These are phyloP conservation scores for Stenichneumon culpator DNA, from an alignment of 2,888 invertebrate species.

Conservation along the genomic window DNA sequence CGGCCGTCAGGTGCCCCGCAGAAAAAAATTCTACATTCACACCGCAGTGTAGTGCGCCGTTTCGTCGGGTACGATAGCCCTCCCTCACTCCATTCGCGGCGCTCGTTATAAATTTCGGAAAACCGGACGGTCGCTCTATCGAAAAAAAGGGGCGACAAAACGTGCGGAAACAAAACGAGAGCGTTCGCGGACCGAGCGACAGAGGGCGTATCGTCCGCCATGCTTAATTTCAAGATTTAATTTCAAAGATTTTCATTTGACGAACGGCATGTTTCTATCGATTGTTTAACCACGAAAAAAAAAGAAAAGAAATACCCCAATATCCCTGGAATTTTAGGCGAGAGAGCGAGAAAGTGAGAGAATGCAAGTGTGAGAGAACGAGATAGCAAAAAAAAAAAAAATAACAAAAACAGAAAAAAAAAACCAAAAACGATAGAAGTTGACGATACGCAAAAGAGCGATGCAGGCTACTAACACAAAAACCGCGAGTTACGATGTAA, in stretches of 20 bases:
- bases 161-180: constrained; percentile 37
- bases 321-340: constrained; percentile 71
- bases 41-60: constrained; percentile 76
- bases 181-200: constrained; percentile 59
- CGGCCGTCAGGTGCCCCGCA: constrained; percentile 71
- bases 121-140: constrained; percentile 27
- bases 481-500: constrained; percentile 63
- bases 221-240: constrained; percentile 55
- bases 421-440: constrained; percentile 43
- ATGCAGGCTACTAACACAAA: constrained; percentile 66
- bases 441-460: constrained; percentile 56
- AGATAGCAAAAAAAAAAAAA: constrained; percentile 46
- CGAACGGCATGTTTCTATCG: constrained; percentile 65
- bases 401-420: constrained; percentile 43
- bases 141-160: constrained; percentile 24
- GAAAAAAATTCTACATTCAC: constrained; percentile 74
- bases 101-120: constrained; percentile 52
- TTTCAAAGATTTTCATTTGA: constrained; percentile 60
- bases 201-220: constrained; percentile 59
- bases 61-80: constrained; percentile 74
- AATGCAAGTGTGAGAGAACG: constrained; percentile 65
- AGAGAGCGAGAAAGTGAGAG: constrained; percentile 67
- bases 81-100: constrained; percentile 70
- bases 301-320: constrained; percentile 60
- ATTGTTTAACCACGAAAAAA: constrained; percentile 64